Evolutionary conservation across 2,113 vertebrate species (phyloP).

Genomic region (Chroicocephalus ridibundus): DNA sequence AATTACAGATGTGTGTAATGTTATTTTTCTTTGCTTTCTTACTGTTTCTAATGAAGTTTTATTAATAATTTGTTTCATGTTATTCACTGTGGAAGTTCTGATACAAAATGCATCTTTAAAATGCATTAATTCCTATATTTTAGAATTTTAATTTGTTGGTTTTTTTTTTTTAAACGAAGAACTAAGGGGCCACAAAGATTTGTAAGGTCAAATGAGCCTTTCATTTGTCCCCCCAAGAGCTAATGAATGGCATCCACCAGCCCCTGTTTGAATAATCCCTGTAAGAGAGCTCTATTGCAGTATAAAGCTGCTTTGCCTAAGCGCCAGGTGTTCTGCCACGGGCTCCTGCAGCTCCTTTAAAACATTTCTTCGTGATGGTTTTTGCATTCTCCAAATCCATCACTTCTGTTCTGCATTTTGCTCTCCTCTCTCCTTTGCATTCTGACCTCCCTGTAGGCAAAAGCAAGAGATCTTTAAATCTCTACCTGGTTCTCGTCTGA

Average conservation of each 20-base stretch:
- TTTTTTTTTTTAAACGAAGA: background rate
- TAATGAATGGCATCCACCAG: background rate
- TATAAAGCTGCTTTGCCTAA: background rate
- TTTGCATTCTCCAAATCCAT: background rate
- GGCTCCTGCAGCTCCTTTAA: slow-evolving; percentile 7
- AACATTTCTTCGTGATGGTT: background rate
- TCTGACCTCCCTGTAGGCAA: background rate
- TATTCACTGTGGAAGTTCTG: background rate
- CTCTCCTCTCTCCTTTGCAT: background rate
- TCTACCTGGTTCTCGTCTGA: background rate
- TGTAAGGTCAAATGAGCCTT: background rate
- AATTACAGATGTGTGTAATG: background rate
- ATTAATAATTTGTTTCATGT: background rate
- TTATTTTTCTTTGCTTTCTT: background rate
- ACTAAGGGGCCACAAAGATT: background rate
- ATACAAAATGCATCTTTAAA: background rate
- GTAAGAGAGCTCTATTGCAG: background rate
- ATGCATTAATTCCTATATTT: background rate
- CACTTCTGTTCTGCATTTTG: background rate
- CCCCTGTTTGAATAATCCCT: background rate
- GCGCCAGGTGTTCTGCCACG: background rate
- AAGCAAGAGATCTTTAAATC: background rate
- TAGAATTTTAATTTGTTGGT: background rate
- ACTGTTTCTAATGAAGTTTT: background rate
- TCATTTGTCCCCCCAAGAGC: background rate